A percentile compares a stretch with the other conserved stretches of the same genome.
Conservation (phyloP, 2,888 invertebrate genomes). For the Diaperis boleti region DNA sequence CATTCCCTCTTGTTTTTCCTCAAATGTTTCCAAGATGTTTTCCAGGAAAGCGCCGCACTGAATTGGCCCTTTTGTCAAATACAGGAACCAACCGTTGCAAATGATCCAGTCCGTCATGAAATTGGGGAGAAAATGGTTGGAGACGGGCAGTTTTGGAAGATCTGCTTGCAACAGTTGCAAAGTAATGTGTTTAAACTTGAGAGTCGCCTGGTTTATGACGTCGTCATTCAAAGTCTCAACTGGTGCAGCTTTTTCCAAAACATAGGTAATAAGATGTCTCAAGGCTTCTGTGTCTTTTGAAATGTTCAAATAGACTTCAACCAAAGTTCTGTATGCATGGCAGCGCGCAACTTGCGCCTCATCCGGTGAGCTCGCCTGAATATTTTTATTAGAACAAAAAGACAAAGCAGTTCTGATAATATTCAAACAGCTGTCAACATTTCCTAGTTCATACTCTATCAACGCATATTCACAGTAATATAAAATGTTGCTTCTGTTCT, state of each 20-base stretch:
- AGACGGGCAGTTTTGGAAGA: slow-evolving; percentile 48
- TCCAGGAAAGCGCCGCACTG: slow-evolving; percentile 62
- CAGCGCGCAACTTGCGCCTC: slow-evolving; percentile 63
- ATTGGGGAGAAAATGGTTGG: slow-evolving; percentile 68
- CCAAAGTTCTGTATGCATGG: slow-evolving; percentile 64
- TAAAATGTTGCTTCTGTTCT: slow-evolving; percentile 70
- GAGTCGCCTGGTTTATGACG: slow-evolving; percentile 54
- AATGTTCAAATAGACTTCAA: slow-evolving; percentile 52
- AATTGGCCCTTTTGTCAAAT: slow-evolving; percentile 61
- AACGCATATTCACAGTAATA: slow-evolving; percentile 75
- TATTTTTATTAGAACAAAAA: slow-evolving; percentile 41
- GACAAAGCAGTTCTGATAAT: slow-evolving; percentile 68
- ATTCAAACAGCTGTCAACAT: slow-evolving; percentile 66
- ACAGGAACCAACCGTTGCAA: slow-evolving; percentile 70
- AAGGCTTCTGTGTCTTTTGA: slow-evolving; percentile 50
- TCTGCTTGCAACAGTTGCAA: slow-evolving; percentile 53
- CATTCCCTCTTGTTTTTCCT: slow-evolving; percentile 45
- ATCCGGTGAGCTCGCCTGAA: slow-evolving; percentile 47
- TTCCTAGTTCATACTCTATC: slow-evolving; percentile 70
- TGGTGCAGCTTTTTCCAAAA: slow-evolving; percentile 52
- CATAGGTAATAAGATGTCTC: slow-evolving; percentile 55
- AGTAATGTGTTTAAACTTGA: slow-evolving; percentile 61
- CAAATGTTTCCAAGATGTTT: slow-evolving; percentile 55
- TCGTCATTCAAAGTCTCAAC: slow-evolving; percentile 46
- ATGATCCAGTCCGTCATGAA: slow-evolving; percentile 68